Percentiles rank a stretch among this genome's conserved stretches.
Conservation (phyloP, 1,140 invertebrate species). For the Bemisia tabaci region DNA sequence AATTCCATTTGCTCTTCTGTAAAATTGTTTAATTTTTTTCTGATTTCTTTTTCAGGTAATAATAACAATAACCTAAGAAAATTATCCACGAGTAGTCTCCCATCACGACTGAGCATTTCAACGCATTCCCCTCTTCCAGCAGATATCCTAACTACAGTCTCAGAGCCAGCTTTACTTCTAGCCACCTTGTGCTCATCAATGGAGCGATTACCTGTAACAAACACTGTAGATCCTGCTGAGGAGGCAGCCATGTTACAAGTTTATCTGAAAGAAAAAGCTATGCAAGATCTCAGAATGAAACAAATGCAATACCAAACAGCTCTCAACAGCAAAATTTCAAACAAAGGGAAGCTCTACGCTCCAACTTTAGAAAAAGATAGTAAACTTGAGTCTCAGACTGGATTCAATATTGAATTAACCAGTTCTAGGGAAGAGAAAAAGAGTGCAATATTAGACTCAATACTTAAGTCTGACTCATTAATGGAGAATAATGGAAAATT, state of each 20-base stretch:
- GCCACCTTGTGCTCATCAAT: constrained; percentile 48
- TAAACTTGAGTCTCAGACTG: background rate
- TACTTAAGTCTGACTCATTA: background rate
- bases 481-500: background rate
- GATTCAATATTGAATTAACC: background rate
- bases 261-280: constrained; percentile 59
- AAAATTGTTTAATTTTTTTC: background rate
- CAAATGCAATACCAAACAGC: constrained; percentile 31
- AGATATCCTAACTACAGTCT: constrained; percentile 44
- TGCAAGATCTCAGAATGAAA: constrained; percentile 59
- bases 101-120: constrained; percentile 8
- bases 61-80: background rate
- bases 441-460: background rate
- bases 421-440: background rate
- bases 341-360: background rate
- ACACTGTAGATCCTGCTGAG: constrained; percentile 37
- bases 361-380: background rate
- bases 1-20: too few relatives aligned
- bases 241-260: constrained; percentile 50
- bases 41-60: constrained; percentile 1
- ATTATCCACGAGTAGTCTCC: background rate
- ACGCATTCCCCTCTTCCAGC: constrained; percentile 19
- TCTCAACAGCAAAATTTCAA: background rate
- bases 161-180: constrained; percentile 41
- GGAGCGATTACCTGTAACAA: constrained; percentile 39